Evolutionary conservation across 2,888 invertebrate genomes (phyloP), one percentile per base, ranked within the genome.

Genomic region (Tridacna crocea): DNA sequence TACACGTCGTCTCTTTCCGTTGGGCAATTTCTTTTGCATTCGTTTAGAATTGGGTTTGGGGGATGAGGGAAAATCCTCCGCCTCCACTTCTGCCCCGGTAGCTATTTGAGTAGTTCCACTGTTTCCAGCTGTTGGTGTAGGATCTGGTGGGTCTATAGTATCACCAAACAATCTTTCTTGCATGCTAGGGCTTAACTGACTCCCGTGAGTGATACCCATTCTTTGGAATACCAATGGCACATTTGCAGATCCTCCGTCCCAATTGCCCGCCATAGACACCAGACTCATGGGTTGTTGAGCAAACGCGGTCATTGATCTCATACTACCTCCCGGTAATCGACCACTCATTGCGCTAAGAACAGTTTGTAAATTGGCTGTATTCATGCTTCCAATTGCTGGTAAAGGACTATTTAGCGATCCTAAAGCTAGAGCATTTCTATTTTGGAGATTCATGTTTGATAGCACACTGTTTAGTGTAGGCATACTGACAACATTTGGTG

Each of bases 81-180:
- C 46, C 22, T 48, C 63, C 27, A 63, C 46, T 17, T 27, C 73
- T 36, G 17, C 22, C 22, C 36, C 60, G 2, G 74, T 27, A 2
- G 63, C 61, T 12, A 15, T 19, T 19, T 19, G 17, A 55, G 61
- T 19, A 58, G 55, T 55, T 4, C 27, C 48, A 22, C 13, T 22
- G 36, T 46, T 17, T n/a, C 12, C 22, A 36, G 74, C 15, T 22
- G 61, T 61, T 19, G 74, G 36, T 8, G 51, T 51, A 26, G 76
- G 76, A 46, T 76, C 76, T 0, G 76, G 76, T 46, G 76, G 76
- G 36, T 76, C 76, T 0, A 60, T 70, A 0, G 76, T 51, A 48
- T 76, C 76, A 15, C 76, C 76, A 26, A 76, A 76, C 70, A 76
- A 36, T 68, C 68, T 76, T 55, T 76, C 68, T 46, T 76, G 76